Conservation (phyloP, 2,113 vertebrate genomes). For the Nymphicus hollandicus region DNA sequence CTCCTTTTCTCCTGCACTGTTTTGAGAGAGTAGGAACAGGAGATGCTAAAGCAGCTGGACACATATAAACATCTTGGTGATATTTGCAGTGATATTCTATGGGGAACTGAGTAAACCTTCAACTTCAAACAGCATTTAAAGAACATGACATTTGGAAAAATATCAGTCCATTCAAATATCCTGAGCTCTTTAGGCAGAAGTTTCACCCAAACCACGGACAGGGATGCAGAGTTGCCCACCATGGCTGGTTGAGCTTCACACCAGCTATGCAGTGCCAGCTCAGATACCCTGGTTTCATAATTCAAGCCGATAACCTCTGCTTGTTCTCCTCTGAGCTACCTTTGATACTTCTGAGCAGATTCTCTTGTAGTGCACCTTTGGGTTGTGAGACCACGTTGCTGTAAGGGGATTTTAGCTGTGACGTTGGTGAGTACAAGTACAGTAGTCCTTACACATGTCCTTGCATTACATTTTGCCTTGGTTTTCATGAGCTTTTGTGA, state of each 20-base stretch:
- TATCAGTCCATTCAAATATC: neutral
- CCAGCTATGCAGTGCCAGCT: neutral
- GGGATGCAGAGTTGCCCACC: neutral
- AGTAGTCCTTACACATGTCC: neutral
- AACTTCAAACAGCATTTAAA: slow-evolving; percentile 39
- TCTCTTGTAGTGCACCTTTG: neutral
- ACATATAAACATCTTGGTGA: slow-evolving; percentile 6
- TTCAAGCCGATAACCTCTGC: neutral
- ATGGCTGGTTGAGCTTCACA: neutral
- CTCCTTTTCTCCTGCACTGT: neutral
- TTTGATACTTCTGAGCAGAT: neutral
- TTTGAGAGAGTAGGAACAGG: neutral
- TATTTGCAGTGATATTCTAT: slow-evolving; percentile 41
- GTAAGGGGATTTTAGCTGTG: neutral
- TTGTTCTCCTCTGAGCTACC: neutral
- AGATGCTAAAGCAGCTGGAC: slow-evolving; percentile 21
- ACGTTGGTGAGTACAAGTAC: neutral
- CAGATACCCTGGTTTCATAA: neutral
- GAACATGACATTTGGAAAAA: slow-evolving; percentile 47
- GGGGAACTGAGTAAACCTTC: slow-evolving; percentile 21
- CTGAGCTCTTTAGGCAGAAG: neutral
- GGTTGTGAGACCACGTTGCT: neutral
- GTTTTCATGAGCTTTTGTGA: neutral
- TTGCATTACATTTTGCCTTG: neutral
- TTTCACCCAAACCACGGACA: neutral